Conservation (phyloP, 2,113 vertebrate species). For the Lynx canadensis region DNA sequence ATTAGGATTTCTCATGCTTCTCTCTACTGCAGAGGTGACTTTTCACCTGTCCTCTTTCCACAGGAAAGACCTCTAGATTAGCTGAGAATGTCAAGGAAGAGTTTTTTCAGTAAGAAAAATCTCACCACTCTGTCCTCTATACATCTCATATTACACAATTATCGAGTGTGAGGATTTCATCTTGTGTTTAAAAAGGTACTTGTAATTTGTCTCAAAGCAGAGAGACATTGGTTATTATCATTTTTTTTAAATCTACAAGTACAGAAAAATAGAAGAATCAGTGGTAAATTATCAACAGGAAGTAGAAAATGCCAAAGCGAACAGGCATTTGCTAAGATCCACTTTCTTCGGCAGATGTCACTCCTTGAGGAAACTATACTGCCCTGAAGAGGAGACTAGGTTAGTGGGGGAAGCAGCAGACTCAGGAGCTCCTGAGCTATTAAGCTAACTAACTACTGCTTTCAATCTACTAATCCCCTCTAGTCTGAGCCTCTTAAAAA, state of each 20-base stretch:
- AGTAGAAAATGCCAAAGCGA: no score
- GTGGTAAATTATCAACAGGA: neutral
- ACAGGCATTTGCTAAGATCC: accelerated
- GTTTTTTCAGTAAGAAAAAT: neutral
- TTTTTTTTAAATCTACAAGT: neutral
- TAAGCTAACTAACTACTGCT: neutral
- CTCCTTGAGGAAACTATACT: accelerated
- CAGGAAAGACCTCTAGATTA: neutral
- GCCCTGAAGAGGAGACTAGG: accelerated
- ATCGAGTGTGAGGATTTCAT: neutral
- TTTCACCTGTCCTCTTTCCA: neutral
- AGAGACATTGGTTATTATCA: neutral
- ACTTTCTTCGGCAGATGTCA: neutral
- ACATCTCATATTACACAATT: neutral
- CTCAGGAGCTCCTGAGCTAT: neutral
- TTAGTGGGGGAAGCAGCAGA: neutral
- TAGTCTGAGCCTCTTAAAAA: neutral
- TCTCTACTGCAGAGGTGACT: neutral
- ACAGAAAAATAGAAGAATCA: neutral
- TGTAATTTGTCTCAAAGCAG: neutral
- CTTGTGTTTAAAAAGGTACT: neutral
- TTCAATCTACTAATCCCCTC: neutral
- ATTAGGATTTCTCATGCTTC: neutral
- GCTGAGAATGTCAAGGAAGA: neutral
- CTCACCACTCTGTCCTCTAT: neutral